Percentiles rank a stretch among this genome's conserved stretches.
Conservation (phyloP, 2,797 vertebrate species). For the Pangasius larnaudii region DNA sequence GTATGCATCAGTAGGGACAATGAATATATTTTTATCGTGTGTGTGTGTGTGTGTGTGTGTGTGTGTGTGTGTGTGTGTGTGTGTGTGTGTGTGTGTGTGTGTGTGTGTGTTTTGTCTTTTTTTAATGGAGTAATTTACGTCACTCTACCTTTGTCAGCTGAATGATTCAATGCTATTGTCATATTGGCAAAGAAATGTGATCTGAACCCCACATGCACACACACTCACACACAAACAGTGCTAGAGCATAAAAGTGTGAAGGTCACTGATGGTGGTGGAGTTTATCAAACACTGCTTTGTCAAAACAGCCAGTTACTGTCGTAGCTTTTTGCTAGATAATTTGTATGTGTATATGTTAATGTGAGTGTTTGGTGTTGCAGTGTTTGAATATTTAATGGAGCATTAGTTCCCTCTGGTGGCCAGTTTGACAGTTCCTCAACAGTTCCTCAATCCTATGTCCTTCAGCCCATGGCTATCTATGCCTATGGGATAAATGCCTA, state of each 20-base stretch:
- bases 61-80: constrained; percentile 34
- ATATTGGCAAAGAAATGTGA: constrained; percentile 47
- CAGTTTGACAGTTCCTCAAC: rapidly evolving
- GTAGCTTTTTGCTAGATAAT: neutral
- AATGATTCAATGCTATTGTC: constrained; percentile 39
- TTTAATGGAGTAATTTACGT: constrained; percentile 26
- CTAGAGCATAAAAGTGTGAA: neutral
- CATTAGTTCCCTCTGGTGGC: constrained; percentile 61
- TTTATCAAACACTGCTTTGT: neutral
- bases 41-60: constrained; percentile 32
- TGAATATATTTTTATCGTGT: neutral
- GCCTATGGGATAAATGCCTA: neutral
- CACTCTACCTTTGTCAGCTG: constrained; percentile 22
- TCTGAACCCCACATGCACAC: neutral
- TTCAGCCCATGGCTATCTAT: neutral
- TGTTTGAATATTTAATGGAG: neutral
- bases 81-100: constrained; percentile 30
- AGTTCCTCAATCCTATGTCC: neutral
- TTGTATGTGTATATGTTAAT: neutral
- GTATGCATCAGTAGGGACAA: constrained; percentile 19
- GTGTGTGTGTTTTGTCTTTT: constrained; percentile 11
- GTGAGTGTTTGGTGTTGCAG: too few relatives aligned
- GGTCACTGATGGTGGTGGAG: neutral
- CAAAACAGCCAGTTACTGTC: neutral
- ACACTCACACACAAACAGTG: neutral